phyloP scores from a whole-genome alignment of 2,797 vertebrate species.

The Halcyon chelicuti region DNA sequence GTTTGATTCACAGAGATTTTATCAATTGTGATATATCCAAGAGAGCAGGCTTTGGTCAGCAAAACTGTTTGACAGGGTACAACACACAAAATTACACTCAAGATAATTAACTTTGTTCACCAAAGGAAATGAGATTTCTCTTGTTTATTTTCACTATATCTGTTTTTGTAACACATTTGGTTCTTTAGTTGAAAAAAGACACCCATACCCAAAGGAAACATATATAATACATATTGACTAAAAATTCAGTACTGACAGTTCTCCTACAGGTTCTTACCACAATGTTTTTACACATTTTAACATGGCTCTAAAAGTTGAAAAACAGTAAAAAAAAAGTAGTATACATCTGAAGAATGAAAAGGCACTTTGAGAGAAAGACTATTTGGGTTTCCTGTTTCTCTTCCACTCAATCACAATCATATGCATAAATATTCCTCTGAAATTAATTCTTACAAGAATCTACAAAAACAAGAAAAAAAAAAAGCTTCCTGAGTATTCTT shows the following conservation, averaged over 20 bases:
- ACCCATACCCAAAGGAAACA: conserved; percentile 66
- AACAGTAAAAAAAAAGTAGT: conserved; percentile 41
- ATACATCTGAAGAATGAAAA: conserved; percentile 13
- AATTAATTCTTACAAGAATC: conserved; percentile 33
- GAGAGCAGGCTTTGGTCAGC: conserved; percentile 38
- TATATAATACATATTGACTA: conserved; percentile 18
- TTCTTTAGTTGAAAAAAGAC: conserved; percentile 74
- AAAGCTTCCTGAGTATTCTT: background rate
- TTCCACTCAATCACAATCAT: background rate
- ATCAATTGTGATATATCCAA: conserved; percentile 63
- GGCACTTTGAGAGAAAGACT: background rate
- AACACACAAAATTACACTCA: conserved; percentile 29
- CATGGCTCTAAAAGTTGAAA: conserved; percentile 8
- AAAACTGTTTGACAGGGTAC: conserved; percentile 46
- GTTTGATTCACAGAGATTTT: conserved; percentile 47
- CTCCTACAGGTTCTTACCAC: conserved; percentile 57
- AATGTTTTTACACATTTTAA: conserved; percentile 41
- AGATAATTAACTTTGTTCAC: conserved; percentile 65
- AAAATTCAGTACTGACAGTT: conserved; percentile 45
- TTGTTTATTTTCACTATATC: conserved; percentile 72
- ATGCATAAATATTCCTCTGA: conserved; percentile 48
- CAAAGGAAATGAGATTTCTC: conserved; percentile 64
- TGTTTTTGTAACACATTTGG: conserved; percentile 76
- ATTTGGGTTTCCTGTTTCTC: conserved; percentile 12
- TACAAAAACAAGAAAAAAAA: background rate